phyloP scores from a whole-genome alignment of 1,140 invertebrate species.

The Medauroidea extradentata region DNA sequence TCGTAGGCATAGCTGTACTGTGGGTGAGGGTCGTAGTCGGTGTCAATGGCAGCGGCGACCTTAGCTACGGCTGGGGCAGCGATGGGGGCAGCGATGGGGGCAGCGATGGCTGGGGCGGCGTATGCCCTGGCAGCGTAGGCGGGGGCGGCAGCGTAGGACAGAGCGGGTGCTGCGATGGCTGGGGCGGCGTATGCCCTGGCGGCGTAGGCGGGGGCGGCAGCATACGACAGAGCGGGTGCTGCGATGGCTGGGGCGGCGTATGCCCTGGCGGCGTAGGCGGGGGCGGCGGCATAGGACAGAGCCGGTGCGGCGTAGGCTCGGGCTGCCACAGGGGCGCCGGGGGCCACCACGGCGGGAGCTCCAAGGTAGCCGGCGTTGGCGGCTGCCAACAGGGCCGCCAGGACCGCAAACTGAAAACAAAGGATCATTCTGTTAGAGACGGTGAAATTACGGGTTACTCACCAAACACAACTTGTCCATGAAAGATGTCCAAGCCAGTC shows the following conservation, averaged over 20 bases:
- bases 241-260: background rate
- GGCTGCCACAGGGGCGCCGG: background rate
- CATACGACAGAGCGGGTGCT: no score
- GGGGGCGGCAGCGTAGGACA: slow-evolving; percentile 35
- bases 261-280: slow-evolving; percentile 3
- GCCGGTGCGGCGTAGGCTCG: slow-evolving; percentile 5
- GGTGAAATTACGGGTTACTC: no score
- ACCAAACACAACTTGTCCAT: no score
- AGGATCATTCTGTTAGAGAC: no score
- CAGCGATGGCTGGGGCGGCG: slow-evolving; percentile 23
- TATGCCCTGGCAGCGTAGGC: slow-evolving; percentile 14
- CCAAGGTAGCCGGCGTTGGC: slow-evolving; percentile 15
- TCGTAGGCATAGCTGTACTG: slow-evolving; percentile 14
- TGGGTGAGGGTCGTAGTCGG: slow-evolving; percentile 19
- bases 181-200: slow-evolving; percentile 31
- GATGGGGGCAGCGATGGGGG: background rate
- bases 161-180: slow-evolving; percentile 24
- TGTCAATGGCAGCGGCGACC: slow-evolving; percentile 20
- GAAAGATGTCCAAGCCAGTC: no score
- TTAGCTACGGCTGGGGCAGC: slow-evolving; percentile 5
- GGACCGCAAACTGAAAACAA: slow-evolving; percentile 13
- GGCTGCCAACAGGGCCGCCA: slow-evolving; percentile 17
- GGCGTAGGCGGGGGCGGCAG: slow-evolving; percentile 14
- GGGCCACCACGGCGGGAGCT: slow-evolving; percentile 7
- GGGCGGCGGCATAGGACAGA: slow-evolving; percentile 9